Base-by-base conservation (phyloP, 2,797 vertebrate species). In the Champsocephalus esox region DNA sequence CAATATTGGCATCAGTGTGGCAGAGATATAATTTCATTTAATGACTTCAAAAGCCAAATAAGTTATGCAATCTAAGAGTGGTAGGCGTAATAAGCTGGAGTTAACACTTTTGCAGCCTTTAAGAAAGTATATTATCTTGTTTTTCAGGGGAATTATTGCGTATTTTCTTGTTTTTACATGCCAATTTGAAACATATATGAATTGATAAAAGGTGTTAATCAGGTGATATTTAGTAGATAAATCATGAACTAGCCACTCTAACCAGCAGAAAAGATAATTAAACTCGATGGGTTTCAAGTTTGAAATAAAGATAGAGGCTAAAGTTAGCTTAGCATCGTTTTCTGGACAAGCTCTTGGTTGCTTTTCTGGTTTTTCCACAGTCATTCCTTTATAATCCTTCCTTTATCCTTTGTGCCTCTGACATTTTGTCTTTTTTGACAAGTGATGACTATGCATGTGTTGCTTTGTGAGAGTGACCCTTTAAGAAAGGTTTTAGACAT, bases 381-480 rank as follows among this genome's bases (percentile, higher is more conserved):
- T 12, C 12, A 0, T 14, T 51, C 28, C 5, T 60, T 56, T 6
- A 5, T 10, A 2, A 21, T 52, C 32, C 58, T 2, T 49, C 63
- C n/a, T 10, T 51, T 46, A 4, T 46, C 43, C 2, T 14, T 8
- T 74, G 51, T 19, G 45, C 49, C 65, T 43, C 17, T 32, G 43
- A 41, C 50, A 13, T 32, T 34, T 3, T 43, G 13, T 63, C n/a
- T 38, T 73, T 73, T 57, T 45, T 70, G 61, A 73, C 43, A 1
- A 10, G 69, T 54, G 12, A 0, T 48, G 65, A 70, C 81, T 66
- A 13, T 1, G 12, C 13, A 19, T 10, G 51, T 5, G 0, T 38
- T 0, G 0, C 58, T 64, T 71, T 38, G 62, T 19, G 48, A 58
- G 66, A 70, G 21, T n/a, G 17, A 17, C 4, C 4, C 2, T 0